Percentiles rank a stretch among this genome's conserved stretches.
phyloP scores from a whole-genome alignment of 1,140 invertebrate species.

The Drosophila rufa region DNA sequence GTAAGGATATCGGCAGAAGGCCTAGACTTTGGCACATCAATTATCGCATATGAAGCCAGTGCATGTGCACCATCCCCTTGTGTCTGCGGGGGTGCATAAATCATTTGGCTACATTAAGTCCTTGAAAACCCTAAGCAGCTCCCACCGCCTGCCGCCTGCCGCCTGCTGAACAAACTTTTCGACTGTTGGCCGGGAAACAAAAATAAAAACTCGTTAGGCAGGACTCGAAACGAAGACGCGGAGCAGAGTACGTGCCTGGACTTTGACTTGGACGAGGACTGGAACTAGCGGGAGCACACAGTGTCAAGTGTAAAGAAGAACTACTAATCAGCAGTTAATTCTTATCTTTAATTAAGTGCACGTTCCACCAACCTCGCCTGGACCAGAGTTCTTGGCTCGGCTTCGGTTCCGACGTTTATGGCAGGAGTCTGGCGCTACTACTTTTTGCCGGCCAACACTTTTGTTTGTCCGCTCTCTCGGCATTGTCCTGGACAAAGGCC shows the following conservation, averaged over 20 bases:
- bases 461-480: conserved; percentile 68
- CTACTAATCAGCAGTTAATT: conserved; percentile 84
- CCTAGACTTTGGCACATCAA: conserved; percentile 67
- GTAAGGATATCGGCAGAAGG: conserved; percentile 12
- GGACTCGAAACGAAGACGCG: conserved; percentile 19
- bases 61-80: conserved; percentile 21
- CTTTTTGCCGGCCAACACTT: conserved; percentile 67
- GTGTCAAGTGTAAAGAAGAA: conserved; percentile 84
- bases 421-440: conserved; percentile 42
- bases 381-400: conserved; percentile 24
- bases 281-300: conserved; percentile 43
- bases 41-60: conserved; percentile 64
- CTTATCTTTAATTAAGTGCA: conserved; percentile 84
- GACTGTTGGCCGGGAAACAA: conserved; percentile 56
- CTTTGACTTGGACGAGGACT: conserved; percentile 34
- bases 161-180: conserved; percentile 51
- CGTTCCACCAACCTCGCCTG: conserved; percentile 42
- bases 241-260: conserved; percentile 62
- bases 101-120: conserved; percentile 70
- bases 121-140: conserved; percentile 29
- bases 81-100: conserved; percentile 59
- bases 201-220: conserved; percentile 80
- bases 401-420: conserved; percentile 54
- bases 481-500: conserved; percentile 74
- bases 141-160: too few relatives aligned